Evolutionary conservation across 2,888 invertebrate genomes (phyloP), one percentile per base, ranked within the genome.

Genomic region (Nomada hirtipes): DNA sequence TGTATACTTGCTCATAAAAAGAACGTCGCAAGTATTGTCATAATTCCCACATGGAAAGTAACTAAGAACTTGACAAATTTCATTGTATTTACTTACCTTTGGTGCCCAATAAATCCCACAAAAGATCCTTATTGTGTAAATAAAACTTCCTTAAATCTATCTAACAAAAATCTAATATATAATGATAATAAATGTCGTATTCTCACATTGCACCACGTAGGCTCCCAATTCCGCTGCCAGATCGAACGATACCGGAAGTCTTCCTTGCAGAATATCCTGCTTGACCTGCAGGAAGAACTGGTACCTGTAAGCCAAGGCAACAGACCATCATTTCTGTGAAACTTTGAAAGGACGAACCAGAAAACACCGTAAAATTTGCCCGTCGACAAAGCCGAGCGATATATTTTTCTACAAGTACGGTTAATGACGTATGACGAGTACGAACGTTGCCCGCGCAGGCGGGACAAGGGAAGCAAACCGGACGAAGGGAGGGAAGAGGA

Each of bases 201-300:
- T 96, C 98, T 98, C 95, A 98, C 98, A 99, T 95, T 99, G 99
- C 71, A 99, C 96, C 83, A 98, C 97, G 94, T 97, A 98, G 18
- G 98, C 98, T 74, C 98, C 98, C 79, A 99, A 95, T 93, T 99
- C 98, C 7, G 98, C 97, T 42, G 98, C 97, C 89, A 98, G 95
- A 91, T 99, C 98, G 94, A 98, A 98, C 84, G 97, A 96, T 79
- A 98, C 97, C 10, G 98, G 98, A 89, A 99, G 95, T 88, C 99
- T 96, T 83, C 98, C 98, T 94, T 99, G 98, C 72, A 98, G 95
- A 89, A 99, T 97, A 94, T 99, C 99, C 95, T 98, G 98, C 94
- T 99, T 98, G 92, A 99, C 96, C 96, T 99, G 99, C 91, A 99
- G 96, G 94, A 98, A 99, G 94, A 99, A 97, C 95, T 99, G 98